Percentiles rank a stretch among this genome's conserved stretches.
Evolutionary conservation across 1,140 invertebrate genomes (phyloP).

Genomic region (Pinna nobilis): DNA sequence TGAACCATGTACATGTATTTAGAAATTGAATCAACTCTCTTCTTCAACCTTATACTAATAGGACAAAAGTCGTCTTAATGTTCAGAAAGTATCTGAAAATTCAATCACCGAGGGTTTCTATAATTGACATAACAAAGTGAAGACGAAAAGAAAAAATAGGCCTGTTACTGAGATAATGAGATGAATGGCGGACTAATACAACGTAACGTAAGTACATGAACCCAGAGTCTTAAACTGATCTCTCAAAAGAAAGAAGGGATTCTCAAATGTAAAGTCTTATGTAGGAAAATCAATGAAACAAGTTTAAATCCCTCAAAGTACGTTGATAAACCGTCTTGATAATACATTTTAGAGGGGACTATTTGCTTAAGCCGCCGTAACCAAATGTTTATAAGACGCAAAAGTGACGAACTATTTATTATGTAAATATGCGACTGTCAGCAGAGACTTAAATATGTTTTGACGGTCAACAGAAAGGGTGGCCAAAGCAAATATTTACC

Average conservation of each 20-base stretch:
- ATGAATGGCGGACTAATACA: background rate
- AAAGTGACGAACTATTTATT: constrained; percentile 22
- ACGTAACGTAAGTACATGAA: too few species aligned
- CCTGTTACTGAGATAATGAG: too few species aligned
- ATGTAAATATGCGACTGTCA: constrained; percentile 24
- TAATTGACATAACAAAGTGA: too few species aligned
- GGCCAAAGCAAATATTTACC: constrained; percentile 19
- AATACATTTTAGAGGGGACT: background rate
- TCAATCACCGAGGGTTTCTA: too few species aligned
- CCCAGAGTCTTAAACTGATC: too few species aligned
- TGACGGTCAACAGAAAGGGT: constrained; percentile 13
- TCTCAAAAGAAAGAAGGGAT: background rate
- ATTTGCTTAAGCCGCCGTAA: constrained; percentile 10
- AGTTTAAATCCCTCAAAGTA: background rate
- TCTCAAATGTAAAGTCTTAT: constrained; percentile 12
- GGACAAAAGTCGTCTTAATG: too few species aligned
- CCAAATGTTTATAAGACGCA: constrained; percentile 1
- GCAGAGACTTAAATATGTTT: constrained; percentile 26
- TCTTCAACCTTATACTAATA: too few species aligned
- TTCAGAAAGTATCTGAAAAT: too few species aligned
- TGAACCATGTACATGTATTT: too few species aligned
- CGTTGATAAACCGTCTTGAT: background rate
- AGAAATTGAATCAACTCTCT: too few species aligned
- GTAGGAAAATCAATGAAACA: constrained; percentile 7
- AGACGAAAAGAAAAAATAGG: too few species aligned